These are phyloP conservation scores for Cryptus viduatorius DNA, from an alignment of 2,888 invertebrate genomes.

Conservation along the genomic window DNA sequence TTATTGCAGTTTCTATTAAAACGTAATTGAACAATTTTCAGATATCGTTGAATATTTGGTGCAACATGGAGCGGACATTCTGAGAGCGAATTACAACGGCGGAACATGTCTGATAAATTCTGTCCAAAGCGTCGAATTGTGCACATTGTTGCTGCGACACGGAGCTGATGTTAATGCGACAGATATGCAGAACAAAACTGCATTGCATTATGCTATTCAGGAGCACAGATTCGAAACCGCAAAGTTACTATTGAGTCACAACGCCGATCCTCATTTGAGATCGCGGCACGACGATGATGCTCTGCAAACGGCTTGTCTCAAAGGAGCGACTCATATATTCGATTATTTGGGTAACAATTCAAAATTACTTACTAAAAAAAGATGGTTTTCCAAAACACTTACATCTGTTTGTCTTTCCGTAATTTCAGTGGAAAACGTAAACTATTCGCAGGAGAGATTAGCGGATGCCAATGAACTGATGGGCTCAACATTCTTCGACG, in stretches of 20 bases:
- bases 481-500: slow-evolving; percentile 95
- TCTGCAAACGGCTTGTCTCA: slow-evolving; percentile 93
- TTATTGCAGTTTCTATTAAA: neutral
- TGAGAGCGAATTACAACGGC: slow-evolving; percentile 94
- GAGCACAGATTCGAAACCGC: slow-evolving; percentile 94
- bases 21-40: slow-evolving; percentile 45
- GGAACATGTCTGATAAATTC: slow-evolving; percentile 97
- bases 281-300: slow-evolving; percentile 96
- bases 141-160: slow-evolving; percentile 91
- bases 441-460: slow-evolving; percentile 89
- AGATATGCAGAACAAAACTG: slow-evolving; percentile 96
- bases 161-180: slow-evolving; percentile 94
- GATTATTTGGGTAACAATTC: slow-evolving; percentile 87
- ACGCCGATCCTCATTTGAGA: slow-evolving; percentile 91
- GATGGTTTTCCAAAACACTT: neutral
- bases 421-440: slow-evolving; percentile 82
- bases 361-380: neutral
- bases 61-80: slow-evolving; percentile 93
- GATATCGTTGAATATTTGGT: slow-evolving; percentile 90
- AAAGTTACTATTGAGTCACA: slow-evolving; percentile 91
- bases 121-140: slow-evolving; percentile 94
- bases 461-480: slow-evolving; percentile 96
- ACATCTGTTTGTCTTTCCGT: no score
- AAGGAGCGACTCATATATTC: slow-evolving; percentile 91
- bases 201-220: slow-evolving; percentile 96